Base-by-base conservation (phyloP, 2,888 invertebrate genomes). In the Sminthurides aquaticus region DNA sequence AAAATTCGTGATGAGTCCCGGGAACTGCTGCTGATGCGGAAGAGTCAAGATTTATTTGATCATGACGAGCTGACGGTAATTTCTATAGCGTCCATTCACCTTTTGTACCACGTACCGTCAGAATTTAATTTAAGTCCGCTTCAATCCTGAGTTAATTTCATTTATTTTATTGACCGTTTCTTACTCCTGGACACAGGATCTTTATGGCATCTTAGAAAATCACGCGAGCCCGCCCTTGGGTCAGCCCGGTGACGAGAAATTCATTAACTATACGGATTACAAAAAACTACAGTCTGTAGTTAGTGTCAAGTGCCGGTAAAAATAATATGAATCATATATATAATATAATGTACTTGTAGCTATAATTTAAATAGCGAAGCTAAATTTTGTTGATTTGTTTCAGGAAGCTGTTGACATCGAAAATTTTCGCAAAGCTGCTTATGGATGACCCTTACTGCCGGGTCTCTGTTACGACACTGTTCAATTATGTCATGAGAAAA, bases 401-500 rank as follows among this genome's bases (percentile, higher is more conserved):
- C 76, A 81, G 80, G 67, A 77, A 78, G 61, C 80, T 75, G 74
- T 88, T 97, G 76, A 91, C 89, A 34, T 87, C 94, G 0, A 86
- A 86, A 72, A 86, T 92, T 18, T 97, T 94, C 79, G 90, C 91
- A 0, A 90, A 92, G 69, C 81, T 97, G 2, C 88, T 91, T 77
- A 88, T 90, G 67, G 86, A 87, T 0, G 95, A 96, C 77, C 86
- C 88, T 0, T 87, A 89, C 75, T 94, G 94, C 0, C 83, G 90
- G 65, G 88, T 97, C 29, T 88, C 91, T 24, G 91, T 93, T 22
- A 88, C 89, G 78, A 88, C 91, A 0, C 83, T 97, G 67, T 96
- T 95, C 79, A 96, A 95, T 79, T 97, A 96, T 77, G 89, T 93
- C 0, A 92, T 95, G 93, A 83, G 92, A 18, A 89, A 95, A 77